Evolutionary conservation across 2,797 vertebrate genomes (phyloP), one percentile per base, ranked within the genome.

Genomic region (Ptychadena robeensis): DNA sequence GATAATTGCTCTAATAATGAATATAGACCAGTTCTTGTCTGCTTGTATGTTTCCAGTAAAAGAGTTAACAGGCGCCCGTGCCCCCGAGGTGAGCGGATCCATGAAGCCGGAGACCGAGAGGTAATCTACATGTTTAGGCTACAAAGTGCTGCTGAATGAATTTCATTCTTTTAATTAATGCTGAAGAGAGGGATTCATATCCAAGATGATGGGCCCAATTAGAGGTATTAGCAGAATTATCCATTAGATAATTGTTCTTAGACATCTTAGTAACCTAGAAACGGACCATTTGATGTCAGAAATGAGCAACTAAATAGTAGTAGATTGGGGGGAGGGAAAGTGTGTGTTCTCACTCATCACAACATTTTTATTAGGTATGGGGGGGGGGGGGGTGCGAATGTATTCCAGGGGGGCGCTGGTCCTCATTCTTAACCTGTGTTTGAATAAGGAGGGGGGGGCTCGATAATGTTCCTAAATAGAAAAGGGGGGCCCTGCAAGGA

Each of bases 91-190:
- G 11, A 44, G 66, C 31, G 48, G 12, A 34, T 65, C 35, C 14
- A 15, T n/a, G 30, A 27, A 32, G 22, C 15, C 14, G 11, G 27
- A 57, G n/a, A 7, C 11, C 1, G 30, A 57, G 34, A 64, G 31
- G n/a, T 40, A 31, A 74, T 57, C 31, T 35, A 25, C 2, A 69
- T 63, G 11, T 75, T n/a, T 32, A 28, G 35, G 32, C 57, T 83
- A 35, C 48, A 37, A 12, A 11, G 31, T n/a, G 15, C 59, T 35
- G 22, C 10, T 15, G 10, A 79, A 30, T 37, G 48, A 61, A 73
- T 66, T 73, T 72, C 15, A 83, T 83, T 65, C 9, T 67, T 83
- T 73, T 83, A 79, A 83, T 79, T 73, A 68, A 73, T 66, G 68
- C 61, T 27, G 35, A 75, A 40, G 73, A 69, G 30, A 73, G 5